Base-by-base conservation (phyloP, 2,113 vertebrate species). In the Casuarius casuarius region DNA sequence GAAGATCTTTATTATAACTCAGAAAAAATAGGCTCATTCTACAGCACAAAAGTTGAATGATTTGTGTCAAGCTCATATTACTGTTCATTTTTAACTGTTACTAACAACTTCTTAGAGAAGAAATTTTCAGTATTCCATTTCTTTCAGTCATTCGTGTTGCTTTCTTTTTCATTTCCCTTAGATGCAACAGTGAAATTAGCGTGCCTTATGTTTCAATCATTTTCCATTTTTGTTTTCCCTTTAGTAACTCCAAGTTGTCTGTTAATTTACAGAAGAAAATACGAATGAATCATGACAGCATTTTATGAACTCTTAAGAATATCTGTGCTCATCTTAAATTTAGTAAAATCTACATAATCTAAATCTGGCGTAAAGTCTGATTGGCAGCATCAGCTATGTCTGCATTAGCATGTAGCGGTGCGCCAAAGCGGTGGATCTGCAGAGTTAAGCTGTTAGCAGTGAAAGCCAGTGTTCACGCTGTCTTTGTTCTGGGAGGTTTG, bases 101-200 rank as follows among this genome's bases (percentile, higher is more conserved):
- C 66, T 93, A 90, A 82, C 11, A 83, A 44, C 40, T 40, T 67
- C 59, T 38, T 77, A 73, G 74, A 83, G 89, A 97, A 91, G 94
- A 94, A 91, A 81, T 77, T 40, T 54, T 84, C 46, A 40, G 56
- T 85, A 63, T 87, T 80, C 38, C 9, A 20, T 78, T 89, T 90
- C 82, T 56, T 80, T 59, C 51, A 48, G 56, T 83, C 54, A 54
- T 70, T 82, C 70, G 10, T 66, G 51, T 93, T 74, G 48, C 66
- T 91, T 22, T 23, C 21, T 70, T 40, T 95, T 88, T 61, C 1
- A 0, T 82, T 93, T 92, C 49, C 23, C 15, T 56, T 42, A 3
- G 8, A 10, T 46, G 38, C 77, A 42, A 61, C 29, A 59, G 23
- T 9, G 38, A 80, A 84, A 63, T 25, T 42, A 48, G 17, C 3